phyloP scores from a whole-genome alignment of 2,888 invertebrate genomes.

The Phyto melanocephala region DNA sequence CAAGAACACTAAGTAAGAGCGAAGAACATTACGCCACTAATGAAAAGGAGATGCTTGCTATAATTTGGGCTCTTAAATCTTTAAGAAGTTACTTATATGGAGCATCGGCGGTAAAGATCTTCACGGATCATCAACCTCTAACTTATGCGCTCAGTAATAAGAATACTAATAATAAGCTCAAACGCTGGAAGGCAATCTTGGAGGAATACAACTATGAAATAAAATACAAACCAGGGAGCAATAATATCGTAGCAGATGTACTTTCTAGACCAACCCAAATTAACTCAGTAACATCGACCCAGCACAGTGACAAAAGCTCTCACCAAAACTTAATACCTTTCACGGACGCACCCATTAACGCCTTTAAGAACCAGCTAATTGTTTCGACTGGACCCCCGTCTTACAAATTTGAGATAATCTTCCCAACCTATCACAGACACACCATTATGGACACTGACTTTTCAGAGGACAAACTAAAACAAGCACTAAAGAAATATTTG shows the following conservation, averaged over 20 bases:
- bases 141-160: not conserved
- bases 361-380: not conserved
- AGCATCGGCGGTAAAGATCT: not conserved
- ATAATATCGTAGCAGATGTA: not conserved
- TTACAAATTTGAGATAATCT: not conserved
- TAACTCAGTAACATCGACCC: not conserved
- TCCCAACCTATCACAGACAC: not conserved
- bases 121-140: not conserved
- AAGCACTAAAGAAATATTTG: not conserved
- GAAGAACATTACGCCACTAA: no score
- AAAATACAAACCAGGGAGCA: not conserved
- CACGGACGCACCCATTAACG: not conserved
- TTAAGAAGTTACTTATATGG: slow-evolving; percentile 32
- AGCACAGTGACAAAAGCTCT: not conserved
- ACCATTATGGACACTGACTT: not conserved
- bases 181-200: not conserved
- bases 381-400: not conserved
- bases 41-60: not conserved
- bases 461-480: not conserved
- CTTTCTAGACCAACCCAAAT: not conserved
- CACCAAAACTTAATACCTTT: not conserved
- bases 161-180: not conserved
- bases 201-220: not conserved
- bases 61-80: not conserved
- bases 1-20: no score